Evolutionary conservation across 1,140 invertebrate genomes (phyloP).

Genomic region (Aphelenchoides fujianensis): DNA sequence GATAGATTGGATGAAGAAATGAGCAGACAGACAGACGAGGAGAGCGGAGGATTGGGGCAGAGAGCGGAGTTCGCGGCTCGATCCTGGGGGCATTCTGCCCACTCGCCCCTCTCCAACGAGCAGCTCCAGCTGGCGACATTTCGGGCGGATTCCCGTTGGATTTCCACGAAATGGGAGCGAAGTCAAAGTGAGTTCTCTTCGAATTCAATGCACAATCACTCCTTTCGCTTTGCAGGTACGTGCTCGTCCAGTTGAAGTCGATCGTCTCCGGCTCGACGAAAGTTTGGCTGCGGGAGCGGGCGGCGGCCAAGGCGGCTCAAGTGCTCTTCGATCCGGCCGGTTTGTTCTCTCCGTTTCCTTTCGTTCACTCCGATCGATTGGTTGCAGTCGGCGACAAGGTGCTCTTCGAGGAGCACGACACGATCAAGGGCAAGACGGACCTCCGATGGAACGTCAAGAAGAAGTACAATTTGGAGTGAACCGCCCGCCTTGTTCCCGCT

Average conservation of each 20-base stretch:
- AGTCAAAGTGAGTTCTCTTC: conserved; percentile 49
- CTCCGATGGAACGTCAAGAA: conserved; percentile 45
- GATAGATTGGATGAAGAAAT: no score
- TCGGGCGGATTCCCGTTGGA: background rate
- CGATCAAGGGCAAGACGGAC: conserved; percentile 56
- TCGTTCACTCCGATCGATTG: conserved; percentile 16
- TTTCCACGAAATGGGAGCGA: conserved; percentile 48
- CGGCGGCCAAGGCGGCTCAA: conserved; percentile 46
- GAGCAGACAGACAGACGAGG: no score
- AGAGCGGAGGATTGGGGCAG: no score
- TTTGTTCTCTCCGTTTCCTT: conserved; percentile 34
- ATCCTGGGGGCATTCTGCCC: no score
- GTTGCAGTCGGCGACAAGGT: conserved; percentile 58
- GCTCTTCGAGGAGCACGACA: conserved; percentile 53
- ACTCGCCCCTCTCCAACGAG: background rate
- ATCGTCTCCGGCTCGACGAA: conserved; percentile 55
- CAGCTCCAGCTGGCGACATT: no score
- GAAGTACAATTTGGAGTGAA: conserved; percentile 23
- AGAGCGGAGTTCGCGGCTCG: no score
- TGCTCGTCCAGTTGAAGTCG: conserved; percentile 55
- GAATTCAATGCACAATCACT: background rate
- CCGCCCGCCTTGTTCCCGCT: no score
- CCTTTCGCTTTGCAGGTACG: conserved; percentile 49
- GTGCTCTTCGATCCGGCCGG: conserved; percentile 60
- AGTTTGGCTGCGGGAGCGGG: conserved; percentile 56